Evolutionary conservation across 2,888 invertebrate genomes (phyloP).

Genomic region (Steromphala cineraria): DNA sequence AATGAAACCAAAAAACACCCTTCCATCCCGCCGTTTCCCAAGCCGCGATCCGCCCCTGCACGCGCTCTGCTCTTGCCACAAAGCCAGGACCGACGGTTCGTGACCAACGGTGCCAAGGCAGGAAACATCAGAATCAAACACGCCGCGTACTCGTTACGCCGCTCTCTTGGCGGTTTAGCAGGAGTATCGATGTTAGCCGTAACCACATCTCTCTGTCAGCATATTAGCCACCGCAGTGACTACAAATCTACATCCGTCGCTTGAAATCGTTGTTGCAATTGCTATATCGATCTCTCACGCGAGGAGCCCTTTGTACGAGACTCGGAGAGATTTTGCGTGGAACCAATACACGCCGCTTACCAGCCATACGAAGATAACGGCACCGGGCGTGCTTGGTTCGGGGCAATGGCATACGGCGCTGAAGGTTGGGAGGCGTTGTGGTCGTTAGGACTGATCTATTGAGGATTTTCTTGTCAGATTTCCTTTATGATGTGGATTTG

Average conservation of each 20-base stretch:
- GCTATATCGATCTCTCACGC: constrained; percentile 4
- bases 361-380: constrained; percentile 16
- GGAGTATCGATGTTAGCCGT: constrained; percentile 15
- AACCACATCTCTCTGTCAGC: constrained; percentile 16
- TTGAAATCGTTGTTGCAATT: constrained; percentile 16
- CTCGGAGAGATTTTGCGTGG: constrained; percentile 16
- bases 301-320: constrained; percentile 19
- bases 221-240: constrained; percentile 20
- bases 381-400: constrained; percentile 4
- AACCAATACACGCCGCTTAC: constrained; percentile 20
- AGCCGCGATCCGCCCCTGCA: too few species aligned
- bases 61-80: too few species aligned
- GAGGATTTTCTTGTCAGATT: too few species aligned
- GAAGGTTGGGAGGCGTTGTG: too few species aligned
- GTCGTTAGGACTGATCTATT: too few species aligned
- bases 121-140: not conserved
- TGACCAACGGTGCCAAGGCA: not conserved
- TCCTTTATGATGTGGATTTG: too few species aligned
- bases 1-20: too few species aligned
- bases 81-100: not conserved
- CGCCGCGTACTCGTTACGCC: not conserved
- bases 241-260: constrained; percentile 20
- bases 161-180: constrained; percentile 13
- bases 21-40: too few species aligned
- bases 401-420: not conserved